Evolutionary conservation across 1,140 invertebrate genomes (phyloP).

Genomic region (Pseudomyrmex pallidus): DNA sequence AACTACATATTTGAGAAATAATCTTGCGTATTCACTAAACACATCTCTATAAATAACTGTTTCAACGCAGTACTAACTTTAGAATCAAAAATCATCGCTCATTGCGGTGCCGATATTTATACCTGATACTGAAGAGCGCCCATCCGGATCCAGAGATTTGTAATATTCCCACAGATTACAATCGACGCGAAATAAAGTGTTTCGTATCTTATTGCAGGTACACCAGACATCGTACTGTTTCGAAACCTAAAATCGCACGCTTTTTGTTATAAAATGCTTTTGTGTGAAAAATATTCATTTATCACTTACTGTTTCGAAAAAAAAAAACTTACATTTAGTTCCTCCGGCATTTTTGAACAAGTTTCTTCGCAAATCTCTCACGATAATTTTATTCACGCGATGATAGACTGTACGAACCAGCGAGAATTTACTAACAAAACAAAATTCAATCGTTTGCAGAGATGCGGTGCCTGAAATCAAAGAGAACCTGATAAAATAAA

Average conservation of each 20-base stretch:
- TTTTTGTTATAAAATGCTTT: background rate
- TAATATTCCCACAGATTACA: slow-evolving; percentile 90
- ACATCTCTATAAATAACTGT: background rate
- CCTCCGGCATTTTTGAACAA: slow-evolving; percentile 60
- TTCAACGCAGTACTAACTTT: slow-evolving; percentile 9
- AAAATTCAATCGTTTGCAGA: slow-evolving; percentile 25
- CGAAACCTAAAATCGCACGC: slow-evolving; percentile 61
- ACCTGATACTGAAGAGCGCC: slow-evolving; percentile 89
- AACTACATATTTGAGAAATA: background rate
- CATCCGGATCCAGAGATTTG: slow-evolving; percentile 87
- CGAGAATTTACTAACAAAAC: slow-evolving; percentile 18
- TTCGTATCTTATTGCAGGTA: slow-evolving; percentile 90
- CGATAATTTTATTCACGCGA: slow-evolving; percentile 35
- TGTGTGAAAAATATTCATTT: too few relatives aligned
- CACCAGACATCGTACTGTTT: slow-evolving; percentile 88
- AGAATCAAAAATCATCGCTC: slow-evolving; percentile 10
- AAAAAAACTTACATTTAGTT: slow-evolving; percentile 58
- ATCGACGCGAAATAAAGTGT: slow-evolving; percentile 88
- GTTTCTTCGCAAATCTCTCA: background rate
- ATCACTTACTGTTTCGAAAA: slow-evolving; percentile 32
- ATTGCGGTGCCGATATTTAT: slow-evolving; percentile 56
- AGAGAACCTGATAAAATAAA: slow-evolving; percentile 66
- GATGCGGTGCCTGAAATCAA: slow-evolving; percentile 13
- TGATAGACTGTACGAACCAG: background rate
- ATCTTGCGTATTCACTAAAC: background rate